These are phyloP conservation scores for Melanerpes formicivorus DNA, from an alignment of 2,113 vertebrate species.

Conservation along the genomic window DNA sequence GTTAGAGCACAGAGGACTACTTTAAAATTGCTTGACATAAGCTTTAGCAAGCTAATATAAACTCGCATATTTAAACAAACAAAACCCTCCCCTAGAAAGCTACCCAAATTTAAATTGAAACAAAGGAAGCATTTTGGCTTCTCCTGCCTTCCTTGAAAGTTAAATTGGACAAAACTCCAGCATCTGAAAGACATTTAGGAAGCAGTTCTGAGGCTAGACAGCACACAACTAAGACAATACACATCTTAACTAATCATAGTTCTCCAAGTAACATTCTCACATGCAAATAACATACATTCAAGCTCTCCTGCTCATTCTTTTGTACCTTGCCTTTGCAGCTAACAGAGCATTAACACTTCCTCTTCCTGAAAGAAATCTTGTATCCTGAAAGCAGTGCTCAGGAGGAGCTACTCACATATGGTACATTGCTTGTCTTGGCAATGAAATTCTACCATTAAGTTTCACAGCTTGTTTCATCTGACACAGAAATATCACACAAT, in stretches of 20 bases:
- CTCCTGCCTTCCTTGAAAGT: not conserved
- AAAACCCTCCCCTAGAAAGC: not conserved
- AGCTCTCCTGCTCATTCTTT: not conserved
- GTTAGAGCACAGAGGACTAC: not conserved
- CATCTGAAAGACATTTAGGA: not conserved
- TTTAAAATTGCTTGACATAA: not conserved
- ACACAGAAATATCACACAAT: not conserved
- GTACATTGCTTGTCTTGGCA: not conserved
- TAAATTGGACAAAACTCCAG: not conserved
- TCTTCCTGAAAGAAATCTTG: not conserved
- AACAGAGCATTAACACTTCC: not conserved
- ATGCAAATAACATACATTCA: not conserved
- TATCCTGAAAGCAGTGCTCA: not conserved
- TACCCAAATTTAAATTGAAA: not conserved
- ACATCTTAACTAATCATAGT: not conserved
- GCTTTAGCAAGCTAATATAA: not conserved
- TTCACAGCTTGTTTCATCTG: not conserved
- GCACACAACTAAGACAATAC: fast-evolving
- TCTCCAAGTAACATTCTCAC: not conserved
- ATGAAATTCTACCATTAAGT: not conserved
- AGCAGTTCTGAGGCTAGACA: not conserved
- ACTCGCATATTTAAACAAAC: not conserved
- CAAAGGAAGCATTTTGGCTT: not conserved
- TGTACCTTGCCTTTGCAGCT: not conserved
- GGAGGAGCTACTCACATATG: not conserved